These are phyloP conservation scores for Parnassius smintheus DNA, from an alignment of 2,888 invertebrate species.

Conservation along the genomic window DNA sequence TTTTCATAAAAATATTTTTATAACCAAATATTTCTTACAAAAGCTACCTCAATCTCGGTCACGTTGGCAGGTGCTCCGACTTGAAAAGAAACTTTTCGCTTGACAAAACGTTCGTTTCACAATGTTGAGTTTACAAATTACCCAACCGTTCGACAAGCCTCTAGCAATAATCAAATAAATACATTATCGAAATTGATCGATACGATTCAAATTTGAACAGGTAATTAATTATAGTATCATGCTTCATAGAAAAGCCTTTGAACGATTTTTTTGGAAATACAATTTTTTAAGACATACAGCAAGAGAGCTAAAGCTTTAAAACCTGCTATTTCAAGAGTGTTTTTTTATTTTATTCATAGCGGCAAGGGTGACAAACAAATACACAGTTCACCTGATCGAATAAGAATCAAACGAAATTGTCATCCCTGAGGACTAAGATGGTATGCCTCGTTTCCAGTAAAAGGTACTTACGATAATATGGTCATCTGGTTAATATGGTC, in stretches of 20 bases:
- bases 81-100: slow-evolving; percentile 14
- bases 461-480: no score
- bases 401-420: no score
- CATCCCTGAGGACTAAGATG: no score
- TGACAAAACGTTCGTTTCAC: slow-evolving; percentile 7
- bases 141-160: background rate
- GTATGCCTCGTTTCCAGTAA: no score
- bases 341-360: no score
- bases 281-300: background rate
- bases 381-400: no score
- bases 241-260: no score
- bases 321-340: no score
- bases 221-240: background rate
- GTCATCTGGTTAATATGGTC: no score
- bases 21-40: background rate
- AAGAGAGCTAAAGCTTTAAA: background rate
- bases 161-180: background rate
- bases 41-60: slow-evolving; percentile 9
- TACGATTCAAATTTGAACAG: slow-evolving; percentile 4
- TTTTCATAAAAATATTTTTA: no score
- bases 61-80: background rate
- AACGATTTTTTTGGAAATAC: no score
- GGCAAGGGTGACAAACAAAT: no score
- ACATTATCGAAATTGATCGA: background rate
- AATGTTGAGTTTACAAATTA: slow-evolving; percentile 15